These are phyloP conservation scores for Bedellia somnulentella DNA, from an alignment of 2,888 invertebrate species.

Conservation along the genomic window DNA sequence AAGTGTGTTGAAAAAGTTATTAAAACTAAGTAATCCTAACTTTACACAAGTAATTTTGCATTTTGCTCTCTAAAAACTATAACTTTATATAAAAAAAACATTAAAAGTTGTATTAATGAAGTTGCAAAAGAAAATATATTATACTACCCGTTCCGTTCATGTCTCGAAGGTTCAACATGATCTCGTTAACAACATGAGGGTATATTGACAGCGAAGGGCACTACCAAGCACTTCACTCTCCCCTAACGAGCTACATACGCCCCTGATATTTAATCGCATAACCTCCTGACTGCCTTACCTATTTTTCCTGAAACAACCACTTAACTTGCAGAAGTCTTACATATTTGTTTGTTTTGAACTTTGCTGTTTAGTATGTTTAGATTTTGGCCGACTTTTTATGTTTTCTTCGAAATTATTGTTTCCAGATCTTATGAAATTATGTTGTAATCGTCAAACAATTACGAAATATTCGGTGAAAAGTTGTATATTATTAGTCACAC, in stretches of 20 bases:
- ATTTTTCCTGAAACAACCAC: not conserved
- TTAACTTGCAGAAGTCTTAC: not conserved
- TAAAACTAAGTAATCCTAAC: too few relatives aligned
- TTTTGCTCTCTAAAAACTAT: too few relatives aligned
- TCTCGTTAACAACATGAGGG: slow-evolving; percentile 7
- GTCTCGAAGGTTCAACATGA: too few relatives aligned
- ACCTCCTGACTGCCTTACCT: slow-evolving; percentile 6
- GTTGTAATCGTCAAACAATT: not conserved
- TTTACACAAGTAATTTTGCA: too few relatives aligned
- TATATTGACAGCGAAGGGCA: slow-evolving; percentile 7
- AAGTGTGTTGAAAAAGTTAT: too few relatives aligned
- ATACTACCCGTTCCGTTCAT: too few relatives aligned
- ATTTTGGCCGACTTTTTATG: not conserved
- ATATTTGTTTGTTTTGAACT: not conserved
- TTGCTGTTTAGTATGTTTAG: not conserved
- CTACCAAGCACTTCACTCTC: slow-evolving; percentile 3
- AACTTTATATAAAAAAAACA: too few relatives aligned
- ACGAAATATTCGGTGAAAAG: not conserved
- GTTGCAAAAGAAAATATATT: too few relatives aligned
- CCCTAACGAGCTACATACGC: slow-evolving; percentile 6
- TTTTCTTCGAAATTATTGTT: not conserved
- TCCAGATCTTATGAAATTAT: not conserved
- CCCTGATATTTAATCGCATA: slow-evolving; percentile 7
- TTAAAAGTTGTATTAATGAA: too few relatives aligned
- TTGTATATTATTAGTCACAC: not conserved